phyloP scores from a whole-genome alignment of 2,797 vertebrate species.

The Galagoides demidoff region DNA sequence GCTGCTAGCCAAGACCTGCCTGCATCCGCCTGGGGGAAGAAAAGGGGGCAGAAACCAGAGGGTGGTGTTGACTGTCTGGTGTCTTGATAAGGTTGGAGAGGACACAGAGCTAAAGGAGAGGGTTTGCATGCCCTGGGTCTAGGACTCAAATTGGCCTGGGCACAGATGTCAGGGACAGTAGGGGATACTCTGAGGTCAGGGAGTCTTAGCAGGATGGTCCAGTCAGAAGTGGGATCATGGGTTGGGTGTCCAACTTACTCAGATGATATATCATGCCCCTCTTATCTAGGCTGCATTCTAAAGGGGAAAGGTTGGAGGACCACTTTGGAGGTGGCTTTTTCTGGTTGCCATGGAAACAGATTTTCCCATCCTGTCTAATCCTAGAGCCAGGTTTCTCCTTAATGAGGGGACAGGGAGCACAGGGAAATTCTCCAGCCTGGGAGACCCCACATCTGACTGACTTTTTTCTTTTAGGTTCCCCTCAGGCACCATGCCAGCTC shows the following conservation, averaged over 20 bases:
- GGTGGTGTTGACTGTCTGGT: constrained; percentile 72
- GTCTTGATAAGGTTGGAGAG: constrained; percentile 73
- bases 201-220: constrained; percentile 26
- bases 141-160: neutral
- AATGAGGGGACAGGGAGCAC: neutral
- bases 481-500: constrained; percentile 74
- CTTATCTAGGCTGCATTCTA: constrained; percentile 25
- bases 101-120: neutral
- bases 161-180: neutral
- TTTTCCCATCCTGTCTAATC: constrained; percentile 64
- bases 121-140: constrained; percentile 1
- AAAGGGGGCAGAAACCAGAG: constrained; percentile 80
- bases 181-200: neutral
- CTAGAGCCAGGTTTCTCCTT: constrained; percentile 63
- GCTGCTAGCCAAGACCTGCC: constrained; percentile 66
- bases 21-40: constrained; percentile 64
- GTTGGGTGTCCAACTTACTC: neutral
- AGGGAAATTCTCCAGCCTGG: constrained; percentile 16
- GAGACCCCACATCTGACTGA: constrained; percentile 53
- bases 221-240: neutral
- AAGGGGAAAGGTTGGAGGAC: constrained; percentile 57
- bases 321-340: constrained; percentile 70
- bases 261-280: neutral
- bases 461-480: constrained; percentile 73
- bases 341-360: constrained; percentile 77